phyloP scores from a whole-genome alignment of 2,113 vertebrate genomes.

The Meles meles region DNA sequence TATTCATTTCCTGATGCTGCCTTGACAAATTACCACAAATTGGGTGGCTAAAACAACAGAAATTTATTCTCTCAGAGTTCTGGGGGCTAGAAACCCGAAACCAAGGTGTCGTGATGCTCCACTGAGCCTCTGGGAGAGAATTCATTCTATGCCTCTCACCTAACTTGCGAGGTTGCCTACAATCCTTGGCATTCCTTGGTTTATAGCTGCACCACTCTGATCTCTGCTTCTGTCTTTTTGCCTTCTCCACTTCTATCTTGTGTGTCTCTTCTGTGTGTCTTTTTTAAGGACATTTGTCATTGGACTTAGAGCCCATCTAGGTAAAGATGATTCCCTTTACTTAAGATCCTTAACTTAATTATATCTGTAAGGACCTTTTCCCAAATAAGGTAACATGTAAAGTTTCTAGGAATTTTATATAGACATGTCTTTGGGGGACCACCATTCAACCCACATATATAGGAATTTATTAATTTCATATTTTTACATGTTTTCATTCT shows the following conservation, averaged over 20 bases:
- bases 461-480: background rate
- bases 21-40: background rate
- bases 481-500: conserved; percentile 27
- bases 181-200: background rate
- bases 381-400: background rate
- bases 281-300: background rate
- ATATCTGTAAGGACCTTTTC: background rate
- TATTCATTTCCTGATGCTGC: background rate
- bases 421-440: background rate
- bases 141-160: background rate
- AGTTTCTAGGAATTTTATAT: background rate
- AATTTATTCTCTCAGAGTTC: background rate
- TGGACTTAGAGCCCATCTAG: background rate
- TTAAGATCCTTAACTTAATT: background rate
- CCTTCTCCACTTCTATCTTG: background rate
- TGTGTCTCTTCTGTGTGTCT: background rate
- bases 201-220: background rate
- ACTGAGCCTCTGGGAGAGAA: background rate
- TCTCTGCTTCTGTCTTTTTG: background rate
- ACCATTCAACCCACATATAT: background rate
- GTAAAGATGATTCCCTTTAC: background rate
- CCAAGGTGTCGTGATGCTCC: background rate
- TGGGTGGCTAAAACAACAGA: background rate
- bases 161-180: background rate
- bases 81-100: background rate